Base-by-base conservation (phyloP, 2,113 vertebrate genomes). In the Cepphus grylle region DNA sequence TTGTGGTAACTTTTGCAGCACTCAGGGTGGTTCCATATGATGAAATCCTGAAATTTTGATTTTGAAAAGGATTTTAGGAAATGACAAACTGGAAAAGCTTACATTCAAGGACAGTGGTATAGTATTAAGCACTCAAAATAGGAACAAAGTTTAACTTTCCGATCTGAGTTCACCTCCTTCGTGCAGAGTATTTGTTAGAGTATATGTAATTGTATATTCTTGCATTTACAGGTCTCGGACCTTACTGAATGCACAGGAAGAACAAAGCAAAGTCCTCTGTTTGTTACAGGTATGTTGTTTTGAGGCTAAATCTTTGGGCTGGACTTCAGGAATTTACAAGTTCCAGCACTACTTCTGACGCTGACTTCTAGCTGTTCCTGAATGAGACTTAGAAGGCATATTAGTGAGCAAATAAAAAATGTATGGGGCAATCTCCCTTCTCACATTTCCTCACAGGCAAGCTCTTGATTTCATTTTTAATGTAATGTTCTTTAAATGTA, bases 401-500 rank as follows among this genome's bases (percentile, higher is more conserved):
- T 30, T 55, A 87, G 85, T 32, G 40, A 96, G 36, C 78, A 93
- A 91, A 95, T 90, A 76, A 91, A 96, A 96, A 82, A 95, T 92
- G 93, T 65, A 90, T 77, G 49, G 65, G 38, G 47, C 32, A 61
- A 40, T 91, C 52, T 89, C 25, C 2, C 21, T 91, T 72, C 66
- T 80, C 73, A 19, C 90, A 72, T 83, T 95, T 94, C 92, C 88
- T 94, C 50, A 49, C 23, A 88, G 67, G 50, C 73, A 81, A 93
- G 43, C 66, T 94, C 83, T 92, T 93, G 86, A 86, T 84, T 95
- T 95, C 83, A 79, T 70, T 94, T 94, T 62, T 93, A 95, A 96
- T 89, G 86, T 80, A 70, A 94, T 93, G 83, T 58, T 95, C 81
- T 91, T 91, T 92, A 94, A 95, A 93, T 38, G 86, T 87, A 87